Base-by-base conservation (phyloP, 2,888 invertebrate genomes). In the Heterodera filipjevi region DNA sequence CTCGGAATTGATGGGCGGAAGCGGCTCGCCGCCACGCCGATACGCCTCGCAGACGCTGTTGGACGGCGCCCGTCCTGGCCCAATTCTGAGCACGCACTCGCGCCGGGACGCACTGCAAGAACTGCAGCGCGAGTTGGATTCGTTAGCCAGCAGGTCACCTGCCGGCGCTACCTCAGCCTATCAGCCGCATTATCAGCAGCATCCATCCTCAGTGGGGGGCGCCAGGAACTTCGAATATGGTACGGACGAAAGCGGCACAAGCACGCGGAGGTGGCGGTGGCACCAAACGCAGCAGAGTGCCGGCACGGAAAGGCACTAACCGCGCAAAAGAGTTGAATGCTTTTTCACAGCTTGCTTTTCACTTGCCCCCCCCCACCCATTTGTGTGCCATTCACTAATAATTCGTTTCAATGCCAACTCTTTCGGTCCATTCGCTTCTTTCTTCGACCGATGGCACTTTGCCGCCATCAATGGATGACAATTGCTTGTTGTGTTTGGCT, bases 1-100 rank as follows among this genome's bases (percentile, higher is more conserved):
- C 16, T 87, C 87, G 49, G 89, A 89, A 76, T 82, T 89, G n/a
- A 35, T 64, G 35, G 73, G 73, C 35, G 73, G 73, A 3, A 81
- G 83, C 71, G 83, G 87, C 53, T 85, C 84, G 16, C 83, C 84
- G 53, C 87, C 87, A 27, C 79, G 87, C 19, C 84, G 88, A 27
- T 89, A 88, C 81, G 88, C 87, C 59, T 85, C 85, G 46, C 88
- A 87, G 83, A 88, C 89, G 19, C 82, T 89, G 49, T 81, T 89
- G 35, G 89, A 89, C 81, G 89, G 89, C 35, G 83, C 85, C 10
- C 82, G 89, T 30, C 89, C 89, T 32, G 89, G 89, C 8, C 89
- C 89, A 22, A 73, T 64, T 64, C 46, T 59, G 68, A 33, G 49
- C 46, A 53, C 64, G 32, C 85, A 87, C 75, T 84, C 85, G 53